Conservation (phyloP, 2,888 invertebrate genomes). For the Cryptosula pallasiana region DNA sequence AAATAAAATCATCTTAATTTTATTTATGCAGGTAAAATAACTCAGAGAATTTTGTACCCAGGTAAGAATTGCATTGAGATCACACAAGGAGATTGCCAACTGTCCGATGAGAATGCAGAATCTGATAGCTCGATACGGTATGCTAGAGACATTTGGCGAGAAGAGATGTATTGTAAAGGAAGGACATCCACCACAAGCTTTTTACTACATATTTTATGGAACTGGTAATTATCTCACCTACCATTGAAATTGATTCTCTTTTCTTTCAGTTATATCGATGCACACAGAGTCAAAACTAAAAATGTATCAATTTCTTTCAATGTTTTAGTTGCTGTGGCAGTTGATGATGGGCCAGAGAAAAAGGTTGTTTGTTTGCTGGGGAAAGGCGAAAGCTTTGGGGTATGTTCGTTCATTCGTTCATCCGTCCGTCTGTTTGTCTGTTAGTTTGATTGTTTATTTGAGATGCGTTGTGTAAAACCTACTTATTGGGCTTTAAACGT, state of each 20-base stretch:
- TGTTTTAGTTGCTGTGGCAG: constrained; percentile 30
- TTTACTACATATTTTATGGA: constrained; percentile 40
- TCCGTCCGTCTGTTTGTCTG: too few species aligned
- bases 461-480: too few species aligned
- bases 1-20: too few species aligned
- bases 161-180: constrained; percentile 38
- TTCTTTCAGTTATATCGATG: too few species aligned
- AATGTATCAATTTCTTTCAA: too few species aligned
- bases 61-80: constrained; percentile 41
- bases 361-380: constrained; percentile 32
- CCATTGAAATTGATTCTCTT: too few species aligned
- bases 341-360: constrained; percentile 29
- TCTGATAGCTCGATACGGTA: constrained; percentile 37
- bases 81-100: constrained; percentile 38
- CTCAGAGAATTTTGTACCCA: constrained; percentile 30
- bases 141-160: constrained; percentile 37
- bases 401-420: too few species aligned
- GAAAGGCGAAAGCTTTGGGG: constrained; percentile 35
- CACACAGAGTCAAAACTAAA: too few species aligned
- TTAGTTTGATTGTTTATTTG: not conserved
- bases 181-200: constrained; percentile 35
- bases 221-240: too few species aligned
- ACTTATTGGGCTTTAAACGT: too few species aligned
- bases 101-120: constrained; percentile 42
- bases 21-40: too few species aligned